Percentiles rank a stretch among this genome's conserved stretches.
Evolutionary conservation across 2,888 invertebrate species (phyloP).

Genomic region (Chelonus formosanus): DNA sequence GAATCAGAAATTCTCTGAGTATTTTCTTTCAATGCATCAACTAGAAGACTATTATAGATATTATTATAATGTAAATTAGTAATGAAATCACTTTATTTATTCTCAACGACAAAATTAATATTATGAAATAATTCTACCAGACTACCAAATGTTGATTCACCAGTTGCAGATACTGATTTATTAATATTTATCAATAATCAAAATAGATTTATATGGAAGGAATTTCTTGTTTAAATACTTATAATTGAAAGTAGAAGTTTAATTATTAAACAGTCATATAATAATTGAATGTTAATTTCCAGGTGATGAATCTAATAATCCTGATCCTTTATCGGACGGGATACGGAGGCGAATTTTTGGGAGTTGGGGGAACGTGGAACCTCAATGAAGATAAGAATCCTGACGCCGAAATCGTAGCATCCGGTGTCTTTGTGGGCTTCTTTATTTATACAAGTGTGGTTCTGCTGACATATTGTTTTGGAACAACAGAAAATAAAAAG

Average conservation of each 20-base stretch:
- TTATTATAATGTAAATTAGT: constrained; percentile 2
- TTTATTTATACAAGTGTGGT: constrained; percentile 84
- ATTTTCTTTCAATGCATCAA: neutral
- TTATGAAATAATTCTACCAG: neutral
- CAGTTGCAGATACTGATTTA: neutral
- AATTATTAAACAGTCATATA: too few relatives aligned
- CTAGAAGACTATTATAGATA: neutral
- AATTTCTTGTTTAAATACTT: too few relatives aligned
- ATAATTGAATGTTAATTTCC: too few relatives aligned
- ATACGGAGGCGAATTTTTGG: constrained; percentile 83
- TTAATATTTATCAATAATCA: neutral
- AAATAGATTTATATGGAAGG: neutral
- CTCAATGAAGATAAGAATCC: constrained; percentile 88
- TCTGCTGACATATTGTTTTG: constrained; percentile 79
- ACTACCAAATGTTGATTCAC: too few relatives aligned
- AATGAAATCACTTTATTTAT: too few relatives aligned
- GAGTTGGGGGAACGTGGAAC: constrained; percentile 91
- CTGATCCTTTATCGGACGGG: constrained; percentile 84
- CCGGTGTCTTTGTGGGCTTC: constrained; percentile 86
- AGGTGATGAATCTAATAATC: constrained; percentile 85
- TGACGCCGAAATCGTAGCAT: constrained; percentile 87
- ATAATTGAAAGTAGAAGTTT: too few relatives aligned
- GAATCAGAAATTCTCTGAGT: constrained; percentile 31
- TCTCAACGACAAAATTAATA: neutral
- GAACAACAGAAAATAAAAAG: constrained; percentile 81